These are phyloP conservation scores for Antedon mediterranea DNA, from an alignment of 53 echinoderm and acorn worm genomes.

Conservation along the genomic window DNA sequence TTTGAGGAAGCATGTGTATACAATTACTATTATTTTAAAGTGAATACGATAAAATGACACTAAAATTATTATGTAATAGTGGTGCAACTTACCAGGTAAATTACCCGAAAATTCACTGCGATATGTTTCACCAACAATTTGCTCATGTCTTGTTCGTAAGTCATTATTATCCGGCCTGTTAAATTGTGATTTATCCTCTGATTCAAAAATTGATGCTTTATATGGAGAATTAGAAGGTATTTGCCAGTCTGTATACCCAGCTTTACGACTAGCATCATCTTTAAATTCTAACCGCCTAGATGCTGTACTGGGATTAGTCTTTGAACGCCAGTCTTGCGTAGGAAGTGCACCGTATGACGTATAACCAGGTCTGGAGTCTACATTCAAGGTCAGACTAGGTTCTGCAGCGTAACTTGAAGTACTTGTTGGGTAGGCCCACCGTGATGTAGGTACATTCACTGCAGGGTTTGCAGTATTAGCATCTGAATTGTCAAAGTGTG, in stretches of 20 bases:
- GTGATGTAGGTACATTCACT: background rate
- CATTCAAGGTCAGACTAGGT: slow-evolving; percentile 7
- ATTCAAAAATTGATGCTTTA: background rate
- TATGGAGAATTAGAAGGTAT: background rate
- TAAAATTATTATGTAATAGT: background rate
- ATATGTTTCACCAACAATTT: slow-evolving; percentile 35
- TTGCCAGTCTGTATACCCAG: background rate
- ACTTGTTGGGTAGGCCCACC: slow-evolving; percentile 48
- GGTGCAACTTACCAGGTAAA: slow-evolving; percentile 52
- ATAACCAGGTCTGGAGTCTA: background rate
- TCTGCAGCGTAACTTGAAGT: slow-evolving; percentile 1
- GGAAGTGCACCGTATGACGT: background rate
- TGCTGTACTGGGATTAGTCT: background rate
- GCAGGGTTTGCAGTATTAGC: background rate
- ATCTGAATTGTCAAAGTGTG: slow-evolving; percentile 21
- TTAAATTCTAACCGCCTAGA: background rate
- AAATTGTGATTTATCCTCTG: too few species aligned
- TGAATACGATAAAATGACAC: background rate
- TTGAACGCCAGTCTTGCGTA: background rate
- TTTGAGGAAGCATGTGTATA: too few species aligned
- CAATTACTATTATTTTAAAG: too few species aligned
- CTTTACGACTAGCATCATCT: background rate
- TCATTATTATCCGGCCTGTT: background rate
- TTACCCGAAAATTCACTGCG: slow-evolving; percentile 51
- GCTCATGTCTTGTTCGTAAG: slow-evolving; percentile 35